Evolutionary conservation across 2,797 vertebrate genomes (phyloP), one percentile per base, ranked within the genome.

Genomic region (Peromyscus attwateri): DNA sequence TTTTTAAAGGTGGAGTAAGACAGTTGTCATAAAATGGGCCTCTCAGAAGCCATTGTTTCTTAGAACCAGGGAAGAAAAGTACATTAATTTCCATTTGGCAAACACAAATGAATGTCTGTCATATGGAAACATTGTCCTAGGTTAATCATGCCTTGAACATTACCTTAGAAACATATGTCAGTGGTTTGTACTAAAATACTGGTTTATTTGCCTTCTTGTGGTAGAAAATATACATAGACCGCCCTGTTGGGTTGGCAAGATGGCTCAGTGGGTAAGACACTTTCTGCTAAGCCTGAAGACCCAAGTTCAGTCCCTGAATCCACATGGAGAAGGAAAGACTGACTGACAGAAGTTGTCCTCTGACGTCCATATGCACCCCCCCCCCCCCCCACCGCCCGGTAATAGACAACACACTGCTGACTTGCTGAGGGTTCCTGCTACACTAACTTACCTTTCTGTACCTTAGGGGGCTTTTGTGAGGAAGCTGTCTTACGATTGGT

Each of bases 401-500:
- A 49, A 46, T 43, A 64, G 12, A 68, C 83, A 85, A 23, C 81
- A 23, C 81, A 1, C 62, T 90, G 3, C n/a, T 55, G 25, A 82
- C 9, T 16, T 79, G 27, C n/a, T 85, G 34, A 66, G 55, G 34
- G 52, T 14, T 97, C 37, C 40, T 34, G 43, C 73, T n/a, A 96
- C 75, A 68, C 87, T 43, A 94, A 87, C 55, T 71, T 94, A 37
- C 27, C 46, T 96, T 95, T 93, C 64, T 49, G 31, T 85, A 40
- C 93, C 87, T 92, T 91, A 99, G 99, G 98, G 97, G 71, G 98
- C 99, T 25, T 99, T 99, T 95, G 98, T 99, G 37, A 99, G 99
- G 94, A 99, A 99, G 98, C 99, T 97, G 90, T 98, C 98, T 95
- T 95, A 99, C 0, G 99, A 99, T 75, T 99, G 99, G 99, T 98